Evolutionary conservation across 2,888 invertebrate species (phyloP).

Genomic region (Cheilosia vulpina): DNA sequence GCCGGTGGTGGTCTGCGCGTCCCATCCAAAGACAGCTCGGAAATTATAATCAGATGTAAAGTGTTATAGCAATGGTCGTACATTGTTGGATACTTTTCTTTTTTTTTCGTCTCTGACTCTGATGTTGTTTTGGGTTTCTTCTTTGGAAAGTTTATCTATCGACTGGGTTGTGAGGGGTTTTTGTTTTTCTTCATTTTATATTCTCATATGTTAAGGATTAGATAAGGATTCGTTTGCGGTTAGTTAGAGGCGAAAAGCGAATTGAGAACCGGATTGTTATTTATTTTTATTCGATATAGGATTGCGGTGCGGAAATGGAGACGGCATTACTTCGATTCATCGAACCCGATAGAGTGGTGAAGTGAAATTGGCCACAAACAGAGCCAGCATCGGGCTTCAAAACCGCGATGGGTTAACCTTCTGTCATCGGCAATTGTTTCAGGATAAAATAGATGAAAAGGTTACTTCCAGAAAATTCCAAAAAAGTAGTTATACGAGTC

Average conservation of each 20-base stretch:
- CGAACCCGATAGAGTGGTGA: no score
- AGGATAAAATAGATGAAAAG: no score
- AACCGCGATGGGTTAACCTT: no score
- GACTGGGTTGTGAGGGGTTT: slow-evolving; percentile 2
- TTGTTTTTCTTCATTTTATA: slow-evolving; percentile 40
- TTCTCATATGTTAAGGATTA: slow-evolving; percentile 70
- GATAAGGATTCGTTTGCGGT: slow-evolving; percentile 61
- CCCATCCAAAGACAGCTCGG: slow-evolving; percentile 69
- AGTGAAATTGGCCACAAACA: no score
- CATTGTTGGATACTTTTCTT: slow-evolving; percentile 64
- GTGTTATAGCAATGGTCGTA: slow-evolving; percentile 74
- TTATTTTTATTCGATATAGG: background rate
- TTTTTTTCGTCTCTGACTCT: slow-evolving; percentile 52
- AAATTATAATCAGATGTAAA: slow-evolving; percentile 76
- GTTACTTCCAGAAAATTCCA: no score
- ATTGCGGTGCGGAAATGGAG: background rate
- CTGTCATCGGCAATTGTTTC: no score
- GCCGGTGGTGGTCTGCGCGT: slow-evolving; percentile 62
- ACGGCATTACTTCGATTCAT: no score
- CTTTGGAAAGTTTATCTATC: slow-evolving; percentile 43
- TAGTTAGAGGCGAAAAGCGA: slow-evolving; percentile 5
- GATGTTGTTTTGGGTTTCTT: slow-evolving; percentile 14
- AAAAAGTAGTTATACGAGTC: no score
- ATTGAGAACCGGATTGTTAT: slow-evolving; percentile 4
- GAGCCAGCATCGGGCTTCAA: no score